Evolutionary conservation across 2,888 invertebrate genomes (phyloP), one percentile per base, ranked within the genome.

Genomic region (Ennomos erosarius): DNA sequence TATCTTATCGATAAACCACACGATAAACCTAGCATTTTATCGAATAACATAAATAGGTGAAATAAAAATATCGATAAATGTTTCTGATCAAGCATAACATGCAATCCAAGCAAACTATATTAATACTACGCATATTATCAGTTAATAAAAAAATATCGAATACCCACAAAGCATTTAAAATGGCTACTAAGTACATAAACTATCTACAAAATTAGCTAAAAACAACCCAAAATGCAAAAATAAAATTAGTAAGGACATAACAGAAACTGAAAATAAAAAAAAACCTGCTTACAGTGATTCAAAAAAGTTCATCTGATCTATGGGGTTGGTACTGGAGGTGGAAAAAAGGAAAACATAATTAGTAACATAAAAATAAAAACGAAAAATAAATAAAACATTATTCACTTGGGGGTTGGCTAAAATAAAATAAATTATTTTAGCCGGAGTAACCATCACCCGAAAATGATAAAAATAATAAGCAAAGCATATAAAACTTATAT

Each of bases 281-380:
- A 75, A 72, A 81, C 64, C 78, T 83, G 86, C 92, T 92, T 92
- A 92, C 92, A 91, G 87, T 78, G 92, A 90, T 75, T 92, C 91
- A 89, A 91, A 92, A 91, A 91, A 92, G 90, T 90, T 92, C 90
- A 92, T 90, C 88, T 92, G 92, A 90, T 92, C 92, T 85, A 90
- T 85, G 81, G 92, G 92, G 90, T 90, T 92, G 85, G 91, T 91
- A 89, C 92, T 92, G 85, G 87, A 69, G 75, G 79, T 73, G 74
- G 79, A 84, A 76, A 72, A 84, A 78, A 67, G 63, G 74, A 83
- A 85, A 75, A 73, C 75, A 83, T 50, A 55, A 87, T 86, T 86
- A 89, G 81, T 84, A 77, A 78, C 76, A 75, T 74, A 77, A 70
- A n/a, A 69, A 69, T 75, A 70, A 65, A 73, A 60, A 67, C 64